Evolutionary conservation across 1,140 invertebrate species (phyloP).

Genomic region (Panonychus citri): DNA sequence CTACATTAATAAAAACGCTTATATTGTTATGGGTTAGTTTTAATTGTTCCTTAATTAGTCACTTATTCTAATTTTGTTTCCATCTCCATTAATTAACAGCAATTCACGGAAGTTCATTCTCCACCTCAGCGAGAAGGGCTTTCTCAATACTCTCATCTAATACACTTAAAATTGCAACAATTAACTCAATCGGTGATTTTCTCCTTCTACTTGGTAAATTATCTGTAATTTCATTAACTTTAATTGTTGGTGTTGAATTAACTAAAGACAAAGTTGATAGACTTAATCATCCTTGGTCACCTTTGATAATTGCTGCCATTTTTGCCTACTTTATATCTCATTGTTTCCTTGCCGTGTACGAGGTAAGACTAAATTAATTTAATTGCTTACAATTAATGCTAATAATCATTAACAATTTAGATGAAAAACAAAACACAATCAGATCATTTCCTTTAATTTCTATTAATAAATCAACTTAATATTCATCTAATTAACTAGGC

Average conservation of each 20-base stretch:
- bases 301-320: slow-evolving; percentile 59
- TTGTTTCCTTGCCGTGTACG: slow-evolving; percentile 72
- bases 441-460: too few relatives aligned
- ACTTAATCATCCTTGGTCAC: slow-evolving; percentile 44
- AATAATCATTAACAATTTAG: slow-evolving; percentile 1
- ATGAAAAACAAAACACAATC: background rate
- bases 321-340: slow-evolving; percentile 81
- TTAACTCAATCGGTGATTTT: slow-evolving; percentile 82
- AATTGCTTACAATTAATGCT: slow-evolving; percentile 13
- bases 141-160: slow-evolving; percentile 58
- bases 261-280: slow-evolving; percentile 36
- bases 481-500: too few relatives aligned
- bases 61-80: background rate
- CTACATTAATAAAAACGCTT: slow-evolving; percentile 48
- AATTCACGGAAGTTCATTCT: slow-evolving; percentile 44
- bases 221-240: slow-evolving; percentile 53
- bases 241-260: slow-evolving; percentile 38
- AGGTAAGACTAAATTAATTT: slow-evolving; percentile 32
- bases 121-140: slow-evolving; percentile 38
- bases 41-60: background rate
- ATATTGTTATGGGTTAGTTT: slow-evolving; percentile 42
- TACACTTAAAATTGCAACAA: slow-evolving; percentile 60
- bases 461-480: too few relatives aligned
- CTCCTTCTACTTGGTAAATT: slow-evolving; percentile 74
- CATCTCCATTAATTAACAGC: slow-evolving; percentile 25